Base-by-base conservation (phyloP, 1,140 invertebrate genomes). In the Alviniconcha marisindica region DNA sequence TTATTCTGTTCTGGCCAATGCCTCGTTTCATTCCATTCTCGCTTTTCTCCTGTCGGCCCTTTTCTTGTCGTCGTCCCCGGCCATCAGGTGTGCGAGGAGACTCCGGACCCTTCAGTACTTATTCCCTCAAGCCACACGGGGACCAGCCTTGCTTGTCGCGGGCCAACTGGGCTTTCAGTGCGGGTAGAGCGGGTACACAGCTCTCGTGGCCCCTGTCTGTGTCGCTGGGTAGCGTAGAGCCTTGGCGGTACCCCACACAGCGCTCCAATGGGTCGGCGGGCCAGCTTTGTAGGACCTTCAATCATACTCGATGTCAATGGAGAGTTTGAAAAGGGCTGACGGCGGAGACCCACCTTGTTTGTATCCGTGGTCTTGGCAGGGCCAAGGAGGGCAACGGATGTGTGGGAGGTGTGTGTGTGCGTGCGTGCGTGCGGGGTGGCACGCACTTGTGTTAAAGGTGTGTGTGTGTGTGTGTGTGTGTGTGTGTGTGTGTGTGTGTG, bases 261-360 rank as follows among this genome's bases (percentile, higher is more conserved):
- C 69, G 69, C 24, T 15, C 33, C 3, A 31, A 18, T 10, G 63
- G 69, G 69, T 71, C 36, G 69, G 1, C 33, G 36, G 69, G 69
- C 36, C 36, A 71, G 69, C 36, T 71, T 71, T 71, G 69, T 71
- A 71, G 69, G 69, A 36, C 69, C 69, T 71, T 71, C 69, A 40
- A 71, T 71, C 69, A 71, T 71, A 71, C 69, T 71, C 24, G 36
- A 71, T 71, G 69, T 71, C 69, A 71, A 71, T 71, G 69, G 69
- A 40, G 69, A 71, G 69, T 71, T 71, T 5, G 4, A 71, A 40
- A 40, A 40, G 36, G 69, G 24, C 4, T 3, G 36, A 24, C 12
- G 31, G 28, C 63, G 7, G 2, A 31, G 63, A 18, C 63, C 63
- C 63, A 66, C 63, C 63, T 66, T 66, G 63, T 66, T 66, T 66